Percentiles rank a stretch among this genome's conserved stretches.
Conservation (phyloP, 2,888 invertebrate species). For the Drosophila pullipes region DNA sequence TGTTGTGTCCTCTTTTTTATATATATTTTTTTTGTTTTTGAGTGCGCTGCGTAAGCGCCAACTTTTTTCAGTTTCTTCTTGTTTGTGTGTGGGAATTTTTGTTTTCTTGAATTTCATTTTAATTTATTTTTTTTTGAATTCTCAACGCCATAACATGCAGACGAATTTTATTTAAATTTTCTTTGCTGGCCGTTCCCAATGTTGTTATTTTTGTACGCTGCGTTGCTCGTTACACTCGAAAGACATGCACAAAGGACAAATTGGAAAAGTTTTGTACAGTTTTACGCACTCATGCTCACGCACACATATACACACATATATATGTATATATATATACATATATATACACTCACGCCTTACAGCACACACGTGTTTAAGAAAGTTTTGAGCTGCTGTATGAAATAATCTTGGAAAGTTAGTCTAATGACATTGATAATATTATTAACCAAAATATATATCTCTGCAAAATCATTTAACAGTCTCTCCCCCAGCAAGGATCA, state of each 20-base stretch:
- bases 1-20: background rate
- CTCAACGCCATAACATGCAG: constrained; percentile 64
- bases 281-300: constrained; percentile 36
- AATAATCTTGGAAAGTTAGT: constrained; percentile 42
- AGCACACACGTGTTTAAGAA: constrained; percentile 34
- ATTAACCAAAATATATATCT: constrained; percentile 50
- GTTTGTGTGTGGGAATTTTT: constrained; percentile 7
- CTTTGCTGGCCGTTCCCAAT: constrained; percentile 48
- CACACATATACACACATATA: constrained; percentile 8
- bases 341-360: constrained; percentile 8
- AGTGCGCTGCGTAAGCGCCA: constrained; percentile 50
- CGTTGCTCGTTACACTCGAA: constrained; percentile 65
- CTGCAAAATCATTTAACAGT: constrained; percentile 27
- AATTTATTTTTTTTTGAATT: constrained; percentile 32
- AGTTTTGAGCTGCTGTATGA: constrained; percentile 35
- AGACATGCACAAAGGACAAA: constrained; percentile 72
- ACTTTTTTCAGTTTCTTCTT: constrained; percentile 45
- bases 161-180: constrained; percentile 71
- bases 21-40: background rate
- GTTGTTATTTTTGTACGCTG: constrained; percentile 12
- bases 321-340: no score
- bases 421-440: constrained; percentile 66
- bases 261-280: constrained; percentile 66
- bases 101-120: constrained; percentile 6
- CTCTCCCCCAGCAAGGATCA: background rate